A percentile compares a stretch with the other conserved stretches of the same genome.
phyloP scores from a whole-genome alignment of 1,140 invertebrate genomes.

The Heliconius hewitsoni region DNA sequence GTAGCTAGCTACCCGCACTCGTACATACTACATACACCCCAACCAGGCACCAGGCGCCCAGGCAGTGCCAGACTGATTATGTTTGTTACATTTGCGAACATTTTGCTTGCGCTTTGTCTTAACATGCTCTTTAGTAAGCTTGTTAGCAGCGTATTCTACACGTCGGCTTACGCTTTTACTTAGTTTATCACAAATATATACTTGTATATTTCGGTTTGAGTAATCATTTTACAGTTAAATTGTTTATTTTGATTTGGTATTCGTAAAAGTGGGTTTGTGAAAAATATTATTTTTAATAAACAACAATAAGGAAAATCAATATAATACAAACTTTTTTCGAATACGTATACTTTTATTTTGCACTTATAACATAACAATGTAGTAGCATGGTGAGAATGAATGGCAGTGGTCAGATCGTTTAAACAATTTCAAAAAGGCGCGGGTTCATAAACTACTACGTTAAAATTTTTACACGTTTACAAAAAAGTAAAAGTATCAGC shows the following conservation, averaged over 20 bases:
- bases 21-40: slow-evolving; percentile 5
- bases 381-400: no score
- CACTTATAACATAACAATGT: no score
- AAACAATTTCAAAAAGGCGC: no score
- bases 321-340: no score
- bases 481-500: no score
- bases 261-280: no score
- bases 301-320: no score
- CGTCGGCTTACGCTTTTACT: slow-evolving; percentile 17
- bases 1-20: slow-evolving; percentile 1
- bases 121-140: slow-evolving; percentile 33
- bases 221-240: not conserved
- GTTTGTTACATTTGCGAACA: slow-evolving; percentile 38
- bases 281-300: no score
- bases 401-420: no score
- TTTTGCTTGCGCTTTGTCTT: slow-evolving; percentile 31
- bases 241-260: not conserved
- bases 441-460: no score
- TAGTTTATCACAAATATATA: slow-evolving; percentile 2
- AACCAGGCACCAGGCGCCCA: not conserved
- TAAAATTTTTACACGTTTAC: no score
- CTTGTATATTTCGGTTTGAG: not conserved
- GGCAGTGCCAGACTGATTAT: slow-evolving; percentile 31
- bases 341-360: no score
- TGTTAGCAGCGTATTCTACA: slow-evolving; percentile 29